Percentiles rank a stretch among this genome's conserved stretches.
These are phyloP conservation scores for Cheilosia vernalis DNA, from an alignment of 2,888 invertebrate genomes.

Conservation along the genomic window DNA sequence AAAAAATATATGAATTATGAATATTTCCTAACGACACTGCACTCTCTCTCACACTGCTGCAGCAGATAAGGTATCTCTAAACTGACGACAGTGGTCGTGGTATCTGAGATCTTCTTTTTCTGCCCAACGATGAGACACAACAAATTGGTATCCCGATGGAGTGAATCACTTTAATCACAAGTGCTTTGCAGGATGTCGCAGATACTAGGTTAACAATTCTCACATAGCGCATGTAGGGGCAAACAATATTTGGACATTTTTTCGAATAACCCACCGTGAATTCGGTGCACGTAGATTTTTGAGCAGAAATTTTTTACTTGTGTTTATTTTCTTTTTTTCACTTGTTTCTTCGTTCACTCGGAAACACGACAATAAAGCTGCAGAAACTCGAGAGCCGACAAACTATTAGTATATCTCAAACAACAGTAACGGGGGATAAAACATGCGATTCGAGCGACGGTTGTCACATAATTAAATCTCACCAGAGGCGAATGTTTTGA, in stretches of 20 bases:
- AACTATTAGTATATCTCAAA: slow-evolving; percentile 31
- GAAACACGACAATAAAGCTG: slow-evolving; percentile 4
- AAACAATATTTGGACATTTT: slow-evolving; percentile 20
- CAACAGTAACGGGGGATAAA: slow-evolving; percentile 36
- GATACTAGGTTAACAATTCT: slow-evolving; percentile 25
- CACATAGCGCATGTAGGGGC: slow-evolving; percentile 9
- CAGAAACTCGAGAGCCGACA: slow-evolving; percentile 12
- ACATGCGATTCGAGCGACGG: slow-evolving; percentile 65
- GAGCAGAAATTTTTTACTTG: background rate
- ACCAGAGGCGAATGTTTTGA: slow-evolving; percentile 63
- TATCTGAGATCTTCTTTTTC: slow-evolving; percentile 19
- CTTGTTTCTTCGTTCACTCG: slow-evolving; percentile 12
- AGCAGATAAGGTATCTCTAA: slow-evolving; percentile 2
- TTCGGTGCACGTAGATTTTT: background rate
- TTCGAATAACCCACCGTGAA: slow-evolving; percentile 10
- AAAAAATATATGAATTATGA: slow-evolving; percentile 27
- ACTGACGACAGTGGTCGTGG: background rate
- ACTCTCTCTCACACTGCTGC: slow-evolving; percentile 5
- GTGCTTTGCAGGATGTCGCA: slow-evolving; percentile 29
- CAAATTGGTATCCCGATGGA: slow-evolving; percentile 51
- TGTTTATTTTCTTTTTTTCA: slow-evolving; percentile 35
- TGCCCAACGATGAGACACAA: slow-evolving; percentile 20
- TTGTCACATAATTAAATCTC: slow-evolving; percentile 75
- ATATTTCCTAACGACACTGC: slow-evolving; percentile 16
- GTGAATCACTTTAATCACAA: slow-evolving; percentile 27